phyloP scores from a whole-genome alignment of 2,797 vertebrate genomes.

The Hylomyscus alleni region DNA sequence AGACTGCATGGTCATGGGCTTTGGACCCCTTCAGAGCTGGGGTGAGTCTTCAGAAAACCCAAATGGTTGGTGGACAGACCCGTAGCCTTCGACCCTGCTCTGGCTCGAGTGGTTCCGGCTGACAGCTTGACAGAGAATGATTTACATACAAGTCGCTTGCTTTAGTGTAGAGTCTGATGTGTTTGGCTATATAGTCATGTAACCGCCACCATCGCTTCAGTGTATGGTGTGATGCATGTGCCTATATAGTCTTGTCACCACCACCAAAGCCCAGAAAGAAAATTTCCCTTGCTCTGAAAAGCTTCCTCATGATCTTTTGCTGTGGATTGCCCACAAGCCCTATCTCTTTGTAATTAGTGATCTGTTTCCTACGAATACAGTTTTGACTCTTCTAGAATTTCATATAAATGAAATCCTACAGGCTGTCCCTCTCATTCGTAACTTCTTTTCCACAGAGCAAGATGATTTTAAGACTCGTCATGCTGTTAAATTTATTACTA shows the following conservation, averaged over 20 bases:
- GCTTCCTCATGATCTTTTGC: background rate
- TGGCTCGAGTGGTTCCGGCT: conserved; percentile 1
- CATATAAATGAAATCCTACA: conserved; percentile 4
- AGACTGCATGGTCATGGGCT: background rate
- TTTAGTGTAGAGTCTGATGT: conserved; percentile 29
- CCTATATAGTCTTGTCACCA: conserved; percentile 20
- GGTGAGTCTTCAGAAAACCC: background rate
- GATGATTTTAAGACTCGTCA: background rate
- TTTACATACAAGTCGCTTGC: conserved; percentile 49
- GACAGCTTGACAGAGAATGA: conserved; percentile 50
- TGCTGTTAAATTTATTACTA: background rate
- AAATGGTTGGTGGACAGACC: conserved; percentile 39
- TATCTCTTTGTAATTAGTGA: background rate
- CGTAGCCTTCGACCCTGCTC: background rate
- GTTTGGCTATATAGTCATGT: conserved; percentile 42
- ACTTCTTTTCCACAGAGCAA: conserved; percentile 51
- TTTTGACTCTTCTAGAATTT: conserved; percentile 49
- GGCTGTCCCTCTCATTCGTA: conserved; percentile 2
- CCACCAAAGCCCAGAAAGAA: conserved; percentile 59
- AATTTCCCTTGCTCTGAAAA: background rate
- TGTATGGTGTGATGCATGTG: conserved; percentile 38
- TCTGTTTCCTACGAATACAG: background rate
- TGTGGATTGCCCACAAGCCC: background rate
- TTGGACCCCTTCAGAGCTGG: background rate
- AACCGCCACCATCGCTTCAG: conserved; percentile 37